Percentiles rank a stretch among this genome's conserved stretches.
Conservation (phyloP, 1,140 invertebrate genomes). For the Dufourea novaeangliae region DNA sequence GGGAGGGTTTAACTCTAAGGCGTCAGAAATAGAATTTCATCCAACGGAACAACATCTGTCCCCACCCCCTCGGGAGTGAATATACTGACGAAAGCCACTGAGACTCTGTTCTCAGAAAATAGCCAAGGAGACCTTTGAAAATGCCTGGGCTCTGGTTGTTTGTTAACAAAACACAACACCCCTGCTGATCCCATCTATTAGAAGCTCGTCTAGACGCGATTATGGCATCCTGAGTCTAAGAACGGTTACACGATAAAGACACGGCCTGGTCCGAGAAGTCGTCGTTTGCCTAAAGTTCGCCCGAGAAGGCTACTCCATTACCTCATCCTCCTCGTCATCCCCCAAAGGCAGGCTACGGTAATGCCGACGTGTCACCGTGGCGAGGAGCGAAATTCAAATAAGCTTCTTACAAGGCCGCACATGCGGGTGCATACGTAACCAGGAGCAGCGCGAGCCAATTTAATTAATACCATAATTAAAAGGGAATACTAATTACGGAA, state of each 20-base stretch:
- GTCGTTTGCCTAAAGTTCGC: background rate
- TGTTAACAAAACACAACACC: constrained; percentile 49
- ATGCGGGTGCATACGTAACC: background rate
- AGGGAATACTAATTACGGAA: constrained; percentile 22
- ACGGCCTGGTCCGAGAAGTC: constrained; percentile 41
- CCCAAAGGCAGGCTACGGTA: background rate
- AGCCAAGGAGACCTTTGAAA: constrained; percentile 33
- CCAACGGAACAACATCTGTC: background rate
- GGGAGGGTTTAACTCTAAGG: constrained; percentile 18
- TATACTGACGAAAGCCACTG: background rate
- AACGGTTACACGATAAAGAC: constrained; percentile 33
- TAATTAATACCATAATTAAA: constrained; percentile 43
- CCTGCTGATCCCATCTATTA: constrained; percentile 43
- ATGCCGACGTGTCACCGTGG: background rate
- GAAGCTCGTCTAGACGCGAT: constrained; percentile 39
- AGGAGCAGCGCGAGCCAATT: constrained; percentile 6
- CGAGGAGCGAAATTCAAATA: constrained; percentile 17
- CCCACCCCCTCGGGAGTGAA: background rate
- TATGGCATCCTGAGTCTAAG: background rate
- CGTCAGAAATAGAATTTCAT: constrained; percentile 39
- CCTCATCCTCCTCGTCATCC: background rate
- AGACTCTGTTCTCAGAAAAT: background rate
- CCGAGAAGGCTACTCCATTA: constrained; percentile 24
- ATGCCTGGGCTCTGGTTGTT: constrained; percentile 20
- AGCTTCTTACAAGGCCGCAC: constrained; percentile 21